Base-by-base conservation (phyloP, 2,888 invertebrate genomes). In the Eucera pruinosa region DNA sequence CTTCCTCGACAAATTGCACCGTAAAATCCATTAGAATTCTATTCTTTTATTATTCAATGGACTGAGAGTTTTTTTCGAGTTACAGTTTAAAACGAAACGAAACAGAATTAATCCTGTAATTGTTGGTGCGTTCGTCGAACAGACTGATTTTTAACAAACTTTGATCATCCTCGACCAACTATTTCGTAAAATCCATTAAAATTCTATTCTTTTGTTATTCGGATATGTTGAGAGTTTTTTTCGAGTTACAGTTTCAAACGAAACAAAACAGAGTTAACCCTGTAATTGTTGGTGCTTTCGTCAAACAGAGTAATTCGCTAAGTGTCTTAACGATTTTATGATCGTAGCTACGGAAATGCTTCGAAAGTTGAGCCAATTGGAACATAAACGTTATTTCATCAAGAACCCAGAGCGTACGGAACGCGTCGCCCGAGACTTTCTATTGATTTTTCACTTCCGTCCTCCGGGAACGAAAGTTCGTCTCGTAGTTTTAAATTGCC, bases 381-480 rank as follows among this genome's bases (percentile, higher is more conserved):
- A n/a, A n/a, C n/a, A 23, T 18, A 45, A 45, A 60, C 45, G 23
- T 47, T n/a, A 20, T 47, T 61, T 47, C 33, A 48, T 33, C 15
- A n/a, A 61, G 47, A 47, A 47, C 33, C n/a, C 33, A 61, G 33
- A 47, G 47, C n/a, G 33, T 25, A 9, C 30, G 33, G 15, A 43
- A 68, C 11, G 7, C 30, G 30, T 9, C 45, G 27, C 30, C 27
- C 45, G 27, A 33, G 33, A 47, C 60, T 33, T 61, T n/a, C 43
- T 69, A 69, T 69, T 43, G 61, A 61, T 61, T 69, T 54, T 43
- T 52, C 23, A 33, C 25, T 27, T 18, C 25, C 2, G 3, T 13
- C n/a, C 41, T 30, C 2, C 0, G 13, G 0, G 48, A n/a, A 54
- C 0, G n/a, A 57, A 57, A 39, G 36, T 68, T 50, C 30, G 50